A percentile compares a stretch with the other conserved stretches of the same genome.
Conservation (phyloP, 1,140 invertebrate species). For the Pentalonia nigronervosa region DNA sequence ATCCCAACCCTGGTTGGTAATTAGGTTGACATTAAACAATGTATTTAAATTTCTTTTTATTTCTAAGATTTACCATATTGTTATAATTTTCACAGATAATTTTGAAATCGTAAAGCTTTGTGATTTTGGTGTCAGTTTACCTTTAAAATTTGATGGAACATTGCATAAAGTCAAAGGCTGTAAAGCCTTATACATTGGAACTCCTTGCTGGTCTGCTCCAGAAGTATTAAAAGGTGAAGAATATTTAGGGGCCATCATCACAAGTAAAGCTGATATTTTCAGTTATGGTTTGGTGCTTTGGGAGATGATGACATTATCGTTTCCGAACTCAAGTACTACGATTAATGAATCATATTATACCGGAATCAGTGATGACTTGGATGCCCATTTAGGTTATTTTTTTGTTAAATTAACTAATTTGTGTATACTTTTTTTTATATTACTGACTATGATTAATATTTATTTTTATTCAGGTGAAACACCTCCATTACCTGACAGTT, state of each 20-base stretch:
- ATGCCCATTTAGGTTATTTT: conserved; percentile 42
- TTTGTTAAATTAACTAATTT: neutral
- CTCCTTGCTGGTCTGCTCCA: conserved; percentile 75
- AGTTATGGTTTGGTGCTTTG: conserved; percentile 79
- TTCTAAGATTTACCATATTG: neutral
- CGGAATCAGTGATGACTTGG: conserved; percentile 40
- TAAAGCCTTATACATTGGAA: conserved; percentile 67
- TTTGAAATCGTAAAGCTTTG: conserved; percentile 81
- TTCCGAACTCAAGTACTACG: conserved; percentile 68
- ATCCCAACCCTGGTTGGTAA: too few relatives aligned
- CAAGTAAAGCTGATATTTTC: conserved; percentile 81
- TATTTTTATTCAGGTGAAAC: conserved; percentile 65
- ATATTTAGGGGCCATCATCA: conserved; percentile 66
- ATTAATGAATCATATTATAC: conserved; percentile 8
- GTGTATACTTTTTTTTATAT: neutral
- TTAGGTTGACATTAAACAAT: neutral
- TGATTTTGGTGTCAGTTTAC: conserved; percentile 83
- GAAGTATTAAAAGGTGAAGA: conserved; percentile 71
- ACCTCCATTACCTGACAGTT: conserved; percentile 72
- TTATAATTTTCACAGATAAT: conserved; percentile 69
- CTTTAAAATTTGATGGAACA: conserved; percentile 71
- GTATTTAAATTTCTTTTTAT: neutral
- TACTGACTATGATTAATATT: neutral
- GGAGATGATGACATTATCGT: conserved; percentile 79
- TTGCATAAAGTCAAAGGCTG: conserved; percentile 65